phyloP scores from a whole-genome alignment of 1,140 invertebrate species.

The Drosophila saltans region DNA sequence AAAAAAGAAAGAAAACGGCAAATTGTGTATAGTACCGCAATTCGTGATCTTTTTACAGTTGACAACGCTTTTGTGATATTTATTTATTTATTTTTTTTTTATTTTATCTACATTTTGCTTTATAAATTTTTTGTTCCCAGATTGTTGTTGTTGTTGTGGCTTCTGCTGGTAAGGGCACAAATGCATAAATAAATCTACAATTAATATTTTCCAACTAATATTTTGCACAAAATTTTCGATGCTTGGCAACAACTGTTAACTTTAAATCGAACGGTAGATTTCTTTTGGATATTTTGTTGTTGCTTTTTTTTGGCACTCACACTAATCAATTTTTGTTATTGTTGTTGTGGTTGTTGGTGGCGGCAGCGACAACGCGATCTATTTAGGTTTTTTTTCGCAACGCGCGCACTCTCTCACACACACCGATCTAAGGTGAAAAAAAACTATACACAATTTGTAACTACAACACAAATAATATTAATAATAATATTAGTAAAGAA shows the following conservation, averaged over 20 bases:
- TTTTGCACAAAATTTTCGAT: slow-evolving; percentile 24
- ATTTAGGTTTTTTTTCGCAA: slow-evolving; percentile 70
- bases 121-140: slow-evolving; percentile 38
- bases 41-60: slow-evolving; percentile 75
- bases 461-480: slow-evolving; percentile 21
- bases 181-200: slow-evolving; percentile 52
- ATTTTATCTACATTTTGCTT: slow-evolving; percentile 53
- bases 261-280: slow-evolving; percentile 24
- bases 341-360: slow-evolving; percentile 15
- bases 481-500: neutral
- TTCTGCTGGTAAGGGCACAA: slow-evolving; percentile 3
- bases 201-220: slow-evolving; percentile 27
- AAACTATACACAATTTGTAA: slow-evolving; percentile 3
- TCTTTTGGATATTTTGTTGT: slow-evolving; percentile 11
- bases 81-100: slow-evolving; percentile 15
- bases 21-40: slow-evolving; percentile 46
- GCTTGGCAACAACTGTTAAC: slow-evolving; percentile 39
- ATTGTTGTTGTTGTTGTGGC: slow-evolving; percentile 29
- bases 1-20: slow-evolving; percentile 17
- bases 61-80: slow-evolving; percentile 41
- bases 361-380: slow-evolving; percentile 67
- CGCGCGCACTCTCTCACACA: slow-evolving; percentile 53
- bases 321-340: slow-evolving; percentile 34
- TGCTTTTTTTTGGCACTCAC: slow-evolving; percentile 51
- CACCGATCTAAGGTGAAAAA: slow-evolving; percentile 36